Base-by-base conservation (phyloP, 2,888 invertebrate genomes). In the Drosophila demipolita region DNA sequence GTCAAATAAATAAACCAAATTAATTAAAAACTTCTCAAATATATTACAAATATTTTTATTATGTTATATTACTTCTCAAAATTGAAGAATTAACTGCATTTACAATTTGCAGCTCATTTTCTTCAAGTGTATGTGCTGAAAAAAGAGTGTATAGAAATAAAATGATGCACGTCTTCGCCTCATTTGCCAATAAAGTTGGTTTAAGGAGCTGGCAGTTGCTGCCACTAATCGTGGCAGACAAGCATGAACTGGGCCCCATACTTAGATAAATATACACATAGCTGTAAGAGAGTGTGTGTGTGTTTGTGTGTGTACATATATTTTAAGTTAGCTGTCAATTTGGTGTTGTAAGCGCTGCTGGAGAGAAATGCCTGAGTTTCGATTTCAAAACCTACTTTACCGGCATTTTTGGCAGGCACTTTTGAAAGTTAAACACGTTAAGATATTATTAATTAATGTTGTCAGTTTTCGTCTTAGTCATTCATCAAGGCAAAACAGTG, bases 161-260 rank as follows among this genome's bases (percentile, higher is more conserved):
- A 68, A 69, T 40, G 78, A 60, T 74, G 82, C 67, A 77, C 76
- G 75, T 84, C 79, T 84, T 73, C 82, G 75, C 70, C 65, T 71
- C 71, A 73, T 87, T 80, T 82, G 72, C 73, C 85, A 83, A 81
- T 79, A 73, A 73, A 80, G 79, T 74, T 81, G 83, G 67, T 77
- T 83, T 69, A 85, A 79, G 81, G 83, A 85, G 87, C 69, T 69
- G 66, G 68, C 82, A 77, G 72, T 79, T 66, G 72, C 53, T 67
- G 70, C 75, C 73, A 74, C 80, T 78, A 82, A 83, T 76, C 76
- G 79, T 70, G 75, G 74, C 79, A 72, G 87, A 86, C 87, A 87
- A 72, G 79, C 83, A 75, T 80, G 75, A 84, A 72, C 84, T 78
- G 72, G 72, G 72, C 74, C 77, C 64, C 83, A 79, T 80, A 80